Percentiles rank a stretch among this genome's conserved stretches.
phyloP scores from a whole-genome alignment of 2,113 vertebrate species.

The Mobula hypostoma region DNA sequence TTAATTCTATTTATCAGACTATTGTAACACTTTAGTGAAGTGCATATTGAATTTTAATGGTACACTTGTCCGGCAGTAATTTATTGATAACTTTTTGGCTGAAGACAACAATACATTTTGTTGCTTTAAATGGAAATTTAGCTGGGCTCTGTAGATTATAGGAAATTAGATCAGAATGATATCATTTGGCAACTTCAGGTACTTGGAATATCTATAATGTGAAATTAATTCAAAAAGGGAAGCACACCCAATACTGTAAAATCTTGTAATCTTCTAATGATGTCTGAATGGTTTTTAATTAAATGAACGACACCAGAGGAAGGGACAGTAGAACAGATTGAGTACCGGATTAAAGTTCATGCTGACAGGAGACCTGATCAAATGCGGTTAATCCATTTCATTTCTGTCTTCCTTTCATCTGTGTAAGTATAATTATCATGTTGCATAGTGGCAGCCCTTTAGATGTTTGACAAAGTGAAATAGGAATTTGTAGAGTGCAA shows the following conservation, averaged over 20 bases:
- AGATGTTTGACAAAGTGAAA: not conserved
- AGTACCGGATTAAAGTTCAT: not conserved
- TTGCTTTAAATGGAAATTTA: not conserved
- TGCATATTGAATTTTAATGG: not conserved
- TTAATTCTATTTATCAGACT: not conserved
- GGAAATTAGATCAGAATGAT: not conserved
- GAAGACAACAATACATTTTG: not conserved
- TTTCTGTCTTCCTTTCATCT: not conserved
- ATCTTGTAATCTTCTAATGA: slow-evolving; percentile 4
- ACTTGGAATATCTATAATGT: not conserved
- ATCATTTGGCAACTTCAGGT: not conserved
- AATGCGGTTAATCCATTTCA: not conserved
- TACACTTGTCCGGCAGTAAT: not conserved
- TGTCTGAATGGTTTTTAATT: not conserved
- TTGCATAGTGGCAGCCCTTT: not conserved
- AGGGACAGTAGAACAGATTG: not conserved
- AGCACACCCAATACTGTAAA: not conserved
- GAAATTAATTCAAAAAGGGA: not conserved
- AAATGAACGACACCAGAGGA: not conserved
- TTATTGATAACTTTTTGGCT: not conserved
- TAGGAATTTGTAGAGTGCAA: not conserved
- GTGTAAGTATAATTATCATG: not conserved
- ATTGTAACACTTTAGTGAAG: not conserved
- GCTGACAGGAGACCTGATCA: slow-evolving; percentile 15
- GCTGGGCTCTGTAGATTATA: not conserved